A percentile compares a stretch with the other conserved stretches of the same genome.
These are phyloP conservation scores for Parnassius mnemosyne DNA, from an alignment of 2,888 invertebrate species.

Conservation along the genomic window DNA sequence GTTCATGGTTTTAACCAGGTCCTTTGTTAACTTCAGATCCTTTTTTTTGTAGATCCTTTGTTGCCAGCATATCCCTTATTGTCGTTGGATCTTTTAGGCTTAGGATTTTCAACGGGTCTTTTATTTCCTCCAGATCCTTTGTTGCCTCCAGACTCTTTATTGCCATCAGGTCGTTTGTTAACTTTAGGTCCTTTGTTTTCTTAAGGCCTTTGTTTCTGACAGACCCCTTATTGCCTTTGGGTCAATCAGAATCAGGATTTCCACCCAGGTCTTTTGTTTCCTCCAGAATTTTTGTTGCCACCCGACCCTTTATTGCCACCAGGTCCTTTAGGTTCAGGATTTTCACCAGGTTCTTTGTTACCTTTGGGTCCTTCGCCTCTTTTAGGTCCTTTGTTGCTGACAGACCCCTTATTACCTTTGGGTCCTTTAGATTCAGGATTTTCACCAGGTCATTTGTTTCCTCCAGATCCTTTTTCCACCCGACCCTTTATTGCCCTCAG, in stretches of 20 bases:
- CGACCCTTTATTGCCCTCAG: background rate
- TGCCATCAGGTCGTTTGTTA: background rate
- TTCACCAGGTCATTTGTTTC: no score
- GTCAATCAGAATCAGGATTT: background rate
- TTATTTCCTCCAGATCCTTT: no score
- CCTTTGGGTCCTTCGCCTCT: background rate
- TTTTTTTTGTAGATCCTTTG: no score
- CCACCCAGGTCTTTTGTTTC: slow-evolving; percentile 1
- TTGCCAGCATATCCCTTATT: no score
- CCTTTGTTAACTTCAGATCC: no score
- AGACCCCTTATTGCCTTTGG: background rate
- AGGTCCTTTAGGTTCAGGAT: no score
- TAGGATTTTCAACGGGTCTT: no score
- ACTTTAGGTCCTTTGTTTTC: background rate
- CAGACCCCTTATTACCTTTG: background rate
- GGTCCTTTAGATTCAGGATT: background rate
- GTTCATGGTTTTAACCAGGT: no score
- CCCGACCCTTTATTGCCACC: no score
- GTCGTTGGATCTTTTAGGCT: no score
- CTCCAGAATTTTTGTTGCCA: background rate
- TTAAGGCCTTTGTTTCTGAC: background rate
- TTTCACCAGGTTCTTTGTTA: no score
- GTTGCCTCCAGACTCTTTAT: background rate
- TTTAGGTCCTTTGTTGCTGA: background rate
- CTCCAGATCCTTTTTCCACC: no score